Conservation (phyloP, 2,888 invertebrate species). For the Lasioglossum malachurum region DNA sequence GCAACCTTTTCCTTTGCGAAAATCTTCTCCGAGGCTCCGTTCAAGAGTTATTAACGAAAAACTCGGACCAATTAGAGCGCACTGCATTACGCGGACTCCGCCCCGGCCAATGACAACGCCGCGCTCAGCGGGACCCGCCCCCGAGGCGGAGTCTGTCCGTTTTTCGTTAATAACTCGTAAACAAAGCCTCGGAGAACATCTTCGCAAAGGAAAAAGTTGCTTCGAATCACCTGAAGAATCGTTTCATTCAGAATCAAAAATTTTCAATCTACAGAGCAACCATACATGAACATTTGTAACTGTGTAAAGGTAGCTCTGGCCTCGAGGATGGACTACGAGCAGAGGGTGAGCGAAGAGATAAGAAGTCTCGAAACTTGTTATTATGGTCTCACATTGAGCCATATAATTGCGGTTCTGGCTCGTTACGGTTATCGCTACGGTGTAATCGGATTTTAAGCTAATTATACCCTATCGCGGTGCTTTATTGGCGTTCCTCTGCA, state of each 20-base stretch:
- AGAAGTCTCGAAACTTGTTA: slow-evolving; percentile 72
- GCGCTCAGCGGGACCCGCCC: too few relatives aligned
- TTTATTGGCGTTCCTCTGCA: slow-evolving; percentile 30
- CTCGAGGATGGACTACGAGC: slow-evolving; percentile 3
- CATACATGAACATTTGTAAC: slow-evolving; percentile 66
- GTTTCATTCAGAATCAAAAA: not conserved
- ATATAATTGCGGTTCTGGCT: slow-evolving; percentile 69
- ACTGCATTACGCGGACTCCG: too few relatives aligned
- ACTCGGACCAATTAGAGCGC: too few relatives aligned
- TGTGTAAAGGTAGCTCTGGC: slow-evolving; percentile 38
- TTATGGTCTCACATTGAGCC: slow-evolving; percentile 57
- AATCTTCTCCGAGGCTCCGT: too few relatives aligned
- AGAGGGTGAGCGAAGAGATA: slow-evolving; percentile 54
- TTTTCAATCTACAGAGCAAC: not conserved
- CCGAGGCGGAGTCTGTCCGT: too few relatives aligned
- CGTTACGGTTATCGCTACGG: slow-evolving; percentile 61
- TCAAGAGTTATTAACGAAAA: too few relatives aligned
- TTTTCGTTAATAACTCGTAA: too few relatives aligned
- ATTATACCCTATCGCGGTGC: slow-evolving; percentile 42
- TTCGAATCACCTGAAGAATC: too few relatives aligned
- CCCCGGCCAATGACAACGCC: too few relatives aligned
- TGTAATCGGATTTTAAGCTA: slow-evolving; percentile 34
- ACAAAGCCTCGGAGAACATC: too few relatives aligned
- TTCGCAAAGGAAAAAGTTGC: too few relatives aligned
- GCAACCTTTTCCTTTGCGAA: too few relatives aligned